Evolutionary conservation across 2,113 vertebrate species (phyloP).

Genomic region (Heteronetta atricapilla): DNA sequence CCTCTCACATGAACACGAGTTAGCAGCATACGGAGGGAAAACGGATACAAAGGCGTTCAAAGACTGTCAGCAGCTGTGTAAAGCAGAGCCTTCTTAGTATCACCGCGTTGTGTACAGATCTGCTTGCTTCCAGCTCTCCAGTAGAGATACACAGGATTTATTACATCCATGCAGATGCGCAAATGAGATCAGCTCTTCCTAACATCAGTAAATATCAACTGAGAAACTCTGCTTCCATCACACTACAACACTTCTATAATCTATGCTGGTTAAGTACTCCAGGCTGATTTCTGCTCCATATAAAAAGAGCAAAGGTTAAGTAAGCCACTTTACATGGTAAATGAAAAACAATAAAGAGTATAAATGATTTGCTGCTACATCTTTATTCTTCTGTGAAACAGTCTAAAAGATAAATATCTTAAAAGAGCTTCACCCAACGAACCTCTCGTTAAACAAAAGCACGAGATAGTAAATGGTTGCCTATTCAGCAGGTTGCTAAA

Average conservation of each 20-base stretch:
- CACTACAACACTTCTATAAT: not conserved
- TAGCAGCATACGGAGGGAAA: fast-evolving
- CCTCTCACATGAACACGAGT: fast-evolving
- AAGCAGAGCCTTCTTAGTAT: not conserved
- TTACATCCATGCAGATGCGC: not conserved
- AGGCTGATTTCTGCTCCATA: not conserved
- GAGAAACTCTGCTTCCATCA: not conserved
- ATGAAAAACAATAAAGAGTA: not conserved
- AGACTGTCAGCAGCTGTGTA: not conserved
- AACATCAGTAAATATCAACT: not conserved
- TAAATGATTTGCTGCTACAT: not conserved
- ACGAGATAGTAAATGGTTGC: not conserved
- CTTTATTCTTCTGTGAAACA: not conserved
- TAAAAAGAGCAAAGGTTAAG: not conserved
- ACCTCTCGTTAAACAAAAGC: not conserved
- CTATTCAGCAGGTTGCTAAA: slow-evolving; percentile 11
- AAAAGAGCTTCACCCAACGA: not conserved
- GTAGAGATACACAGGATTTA: not conserved
- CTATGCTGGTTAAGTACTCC: not conserved
- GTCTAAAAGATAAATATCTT: not conserved
- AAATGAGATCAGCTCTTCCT: not conserved
- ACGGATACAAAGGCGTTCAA: not conserved
- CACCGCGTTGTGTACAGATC: fast-evolving
- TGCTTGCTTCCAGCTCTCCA: not conserved
- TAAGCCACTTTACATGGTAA: not conserved